Evolutionary conservation across 2,113 vertebrate genomes (phyloP).

Genomic region (Oreocharis arfaki): DNA sequence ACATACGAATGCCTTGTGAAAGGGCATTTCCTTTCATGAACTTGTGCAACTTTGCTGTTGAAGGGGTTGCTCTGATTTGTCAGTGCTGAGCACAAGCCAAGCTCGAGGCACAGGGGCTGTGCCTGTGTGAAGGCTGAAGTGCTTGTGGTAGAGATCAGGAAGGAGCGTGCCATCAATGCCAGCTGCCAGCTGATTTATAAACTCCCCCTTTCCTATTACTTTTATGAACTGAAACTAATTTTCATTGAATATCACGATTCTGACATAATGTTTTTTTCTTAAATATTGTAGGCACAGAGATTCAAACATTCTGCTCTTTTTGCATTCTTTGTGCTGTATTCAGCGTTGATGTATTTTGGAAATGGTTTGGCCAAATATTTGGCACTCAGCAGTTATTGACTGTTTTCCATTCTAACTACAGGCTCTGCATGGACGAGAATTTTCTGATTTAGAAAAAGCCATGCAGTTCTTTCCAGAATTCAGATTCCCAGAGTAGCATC

Average conservation of each 20-base stretch:
- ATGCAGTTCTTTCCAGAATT: neutral
- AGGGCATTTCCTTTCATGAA: neutral
- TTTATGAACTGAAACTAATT: neutral
- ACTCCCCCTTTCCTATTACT: neutral
- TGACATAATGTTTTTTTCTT: neutral
- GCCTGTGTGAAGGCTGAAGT: neutral
- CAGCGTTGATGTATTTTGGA: neutral
- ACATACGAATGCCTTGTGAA: neutral
- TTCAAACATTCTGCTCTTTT: neutral
- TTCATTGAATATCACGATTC: neutral
- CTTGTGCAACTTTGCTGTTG: neutral
- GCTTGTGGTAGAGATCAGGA: neutral
- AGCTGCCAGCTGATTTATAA: neutral
- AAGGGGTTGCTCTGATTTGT: neutral
- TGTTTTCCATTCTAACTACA: neutral
- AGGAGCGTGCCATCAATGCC: neutral
- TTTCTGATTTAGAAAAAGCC: neutral
- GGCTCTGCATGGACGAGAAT: neutral
- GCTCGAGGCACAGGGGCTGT: neutral
- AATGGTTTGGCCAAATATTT: neutral
- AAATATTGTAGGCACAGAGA: neutral
- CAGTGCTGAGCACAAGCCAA: neutral
- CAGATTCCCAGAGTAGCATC: neutral
- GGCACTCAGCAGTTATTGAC: neutral
- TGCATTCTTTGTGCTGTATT: neutral